These are phyloP conservation scores for Tragelaphus oryx DNA, from an alignment of 2,797 vertebrate genomes.

Conservation along the genomic window DNA sequence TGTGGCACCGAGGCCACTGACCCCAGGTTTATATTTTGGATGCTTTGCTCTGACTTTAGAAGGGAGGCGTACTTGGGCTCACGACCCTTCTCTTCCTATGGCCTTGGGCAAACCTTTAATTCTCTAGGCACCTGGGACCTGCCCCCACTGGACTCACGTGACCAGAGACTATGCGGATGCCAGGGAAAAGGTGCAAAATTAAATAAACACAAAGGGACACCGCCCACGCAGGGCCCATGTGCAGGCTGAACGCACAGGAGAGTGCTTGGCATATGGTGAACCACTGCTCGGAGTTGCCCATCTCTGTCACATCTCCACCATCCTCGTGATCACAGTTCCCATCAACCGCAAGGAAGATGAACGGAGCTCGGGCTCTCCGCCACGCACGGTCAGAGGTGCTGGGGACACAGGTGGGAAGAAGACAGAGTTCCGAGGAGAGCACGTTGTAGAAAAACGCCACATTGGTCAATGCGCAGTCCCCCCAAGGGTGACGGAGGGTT, in stretches of 20 bases:
- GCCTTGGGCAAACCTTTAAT: not conserved
- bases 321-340: not conserved
- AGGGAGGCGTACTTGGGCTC: not conserved
- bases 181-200: rapidly evolving
- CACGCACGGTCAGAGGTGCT: not conserved
- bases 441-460: rapidly evolving
- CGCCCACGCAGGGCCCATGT: rapidly evolving
- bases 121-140: not conserved
- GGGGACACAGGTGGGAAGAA: not conserved
- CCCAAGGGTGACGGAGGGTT: rapidly evolving
- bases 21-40: not conserved
- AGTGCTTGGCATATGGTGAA: not conserved
- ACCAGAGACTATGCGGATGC: not conserved
- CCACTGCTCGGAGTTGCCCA: not conserved
- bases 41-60: not conserved
- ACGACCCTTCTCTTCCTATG: not conserved
- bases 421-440: not conserved
- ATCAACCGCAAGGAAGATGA: not conserved
- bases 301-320: no score
- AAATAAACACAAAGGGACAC: not conserved
- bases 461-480: no score
- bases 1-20: not conserved
- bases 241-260: not conserved
- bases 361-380: not conserved
- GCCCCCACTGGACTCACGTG: rapidly evolving